Conservation (phyloP, 2,888 invertebrate species). For the Caradrina kadenii region DNA sequence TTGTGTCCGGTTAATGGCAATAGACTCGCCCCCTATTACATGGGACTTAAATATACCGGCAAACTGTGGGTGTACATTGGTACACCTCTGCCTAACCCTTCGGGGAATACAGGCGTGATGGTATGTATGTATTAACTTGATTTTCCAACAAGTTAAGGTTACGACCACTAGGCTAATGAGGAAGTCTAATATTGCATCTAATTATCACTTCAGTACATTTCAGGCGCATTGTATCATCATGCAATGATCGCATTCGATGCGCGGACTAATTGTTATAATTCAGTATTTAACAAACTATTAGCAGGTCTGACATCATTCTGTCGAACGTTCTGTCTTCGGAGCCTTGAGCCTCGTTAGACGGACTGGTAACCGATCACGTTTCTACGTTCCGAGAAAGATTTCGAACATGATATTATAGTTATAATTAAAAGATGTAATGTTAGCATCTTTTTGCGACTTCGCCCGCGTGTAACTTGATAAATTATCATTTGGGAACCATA, state of each 20-base stretch:
- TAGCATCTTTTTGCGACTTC: too few species aligned
- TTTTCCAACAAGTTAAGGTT: too few species aligned
- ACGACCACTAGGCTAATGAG: too few species aligned
- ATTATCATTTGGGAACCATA: too few species aligned
- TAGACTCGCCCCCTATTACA: too few species aligned
- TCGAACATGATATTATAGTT: neutral
- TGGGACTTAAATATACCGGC: too few species aligned
- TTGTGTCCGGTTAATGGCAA: too few species aligned
- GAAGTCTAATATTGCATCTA: conserved; percentile 22
- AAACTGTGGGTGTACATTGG: too few species aligned
- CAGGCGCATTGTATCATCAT: conserved; percentile 36
- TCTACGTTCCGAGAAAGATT: neutral
- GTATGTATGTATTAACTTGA: too few species aligned
- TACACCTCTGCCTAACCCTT: too few species aligned
- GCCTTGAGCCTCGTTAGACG: conserved; percentile 41
- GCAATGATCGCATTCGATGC: conserved; percentile 41
- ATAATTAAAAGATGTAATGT: neutral
- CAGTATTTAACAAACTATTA: conserved; percentile 44
- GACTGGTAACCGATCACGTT: conserved; percentile 34
- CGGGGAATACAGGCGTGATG: too few species aligned
- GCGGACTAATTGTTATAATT: conserved; percentile 48
- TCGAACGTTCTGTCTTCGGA: conserved; percentile 26
- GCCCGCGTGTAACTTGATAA: too few species aligned
- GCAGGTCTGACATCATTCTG: conserved; percentile 37
- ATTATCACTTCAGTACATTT: conserved; percentile 31